Evolutionary conservation across 2,113 vertebrate species (phyloP).

Genomic region (Cyprinodon tularosa): DNA sequence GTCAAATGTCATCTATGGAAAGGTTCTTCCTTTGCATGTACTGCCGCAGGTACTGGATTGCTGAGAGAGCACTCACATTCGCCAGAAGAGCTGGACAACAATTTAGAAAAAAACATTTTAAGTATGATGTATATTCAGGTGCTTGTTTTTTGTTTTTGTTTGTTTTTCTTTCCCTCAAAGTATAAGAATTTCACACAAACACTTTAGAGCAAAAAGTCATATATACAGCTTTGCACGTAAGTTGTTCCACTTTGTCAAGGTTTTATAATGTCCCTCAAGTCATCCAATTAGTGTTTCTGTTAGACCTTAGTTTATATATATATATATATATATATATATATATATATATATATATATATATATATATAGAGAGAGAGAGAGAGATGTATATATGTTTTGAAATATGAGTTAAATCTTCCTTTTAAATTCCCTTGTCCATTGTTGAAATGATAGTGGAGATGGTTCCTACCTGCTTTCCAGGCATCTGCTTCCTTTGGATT

Average conservation of each 20-base stretch:
- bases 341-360: no score
- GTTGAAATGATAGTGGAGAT: not conserved
- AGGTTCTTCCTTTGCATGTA: slow-evolving; percentile 69
- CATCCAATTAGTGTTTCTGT: no score
- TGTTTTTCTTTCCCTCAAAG: not conserved
- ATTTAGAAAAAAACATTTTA: slow-evolving; percentile 8
- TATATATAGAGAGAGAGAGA: no score
- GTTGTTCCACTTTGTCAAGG: not conserved
- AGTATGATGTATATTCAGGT: not conserved
- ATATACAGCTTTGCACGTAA: not conserved
- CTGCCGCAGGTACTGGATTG: slow-evolving; percentile 91
- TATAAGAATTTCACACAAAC: not conserved
- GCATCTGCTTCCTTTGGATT: slow-evolving; percentile 86
- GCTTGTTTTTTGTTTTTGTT: not conserved
- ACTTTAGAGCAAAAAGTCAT: not conserved
- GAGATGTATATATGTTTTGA: no score
- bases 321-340: no score
- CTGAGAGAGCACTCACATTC: slow-evolving; percentile 90
- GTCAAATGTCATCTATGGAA: slow-evolving; percentile 46
- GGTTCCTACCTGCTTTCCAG: slow-evolving; percentile 91
- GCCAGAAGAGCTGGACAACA: slow-evolving; percentile 88
- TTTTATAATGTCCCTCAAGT: not conserved
- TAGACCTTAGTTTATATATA: no score
- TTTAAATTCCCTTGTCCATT: not conserved
- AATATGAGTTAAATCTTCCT: not conserved